Conservation (phyloP, 2,113 vertebrate species). For the Syngnathoides biaculeatus region DNA sequence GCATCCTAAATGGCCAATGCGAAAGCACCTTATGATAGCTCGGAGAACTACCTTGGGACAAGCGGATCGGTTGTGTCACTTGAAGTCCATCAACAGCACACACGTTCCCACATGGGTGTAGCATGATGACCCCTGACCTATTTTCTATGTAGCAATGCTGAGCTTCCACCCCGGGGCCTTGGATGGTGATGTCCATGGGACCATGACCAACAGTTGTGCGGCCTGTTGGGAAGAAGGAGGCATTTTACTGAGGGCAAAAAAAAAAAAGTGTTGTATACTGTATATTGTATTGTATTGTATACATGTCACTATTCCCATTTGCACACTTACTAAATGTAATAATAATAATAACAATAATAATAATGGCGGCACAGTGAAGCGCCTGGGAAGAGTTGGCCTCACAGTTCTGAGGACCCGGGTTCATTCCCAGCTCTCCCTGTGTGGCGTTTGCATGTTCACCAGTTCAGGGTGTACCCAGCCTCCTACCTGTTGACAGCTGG, state of each 20-base stretch:
- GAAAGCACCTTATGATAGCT: neutral
- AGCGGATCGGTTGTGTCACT: constrained; percentile 75
- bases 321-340: neutral
- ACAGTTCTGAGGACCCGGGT: too few species aligned
- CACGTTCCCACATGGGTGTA: constrained; percentile 87
- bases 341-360: neutral
- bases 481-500: too few species aligned
- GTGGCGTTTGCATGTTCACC: too few species aligned
- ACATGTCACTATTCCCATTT: neutral
- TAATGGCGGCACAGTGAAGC: too few species aligned
- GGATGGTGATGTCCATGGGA: constrained; percentile 80
- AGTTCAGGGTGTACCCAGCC: too few species aligned
- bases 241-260: neutral
- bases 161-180: constrained; percentile 80
- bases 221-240: constrained; percentile 63
- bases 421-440: too few species aligned
- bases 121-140: constrained; percentile 74
- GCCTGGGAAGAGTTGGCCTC: too few species aligned
- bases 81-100: constrained; percentile 82
- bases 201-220: constrained; percentile 82
- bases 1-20: neutral
- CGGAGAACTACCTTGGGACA: constrained; percentile 84
- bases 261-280: neutral
- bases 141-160: constrained; percentile 95
- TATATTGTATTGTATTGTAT: neutral